Evolutionary conservation across 1,140 invertebrate genomes (phyloP).

Genomic region (Stegodyphus mimosarum): DNA sequence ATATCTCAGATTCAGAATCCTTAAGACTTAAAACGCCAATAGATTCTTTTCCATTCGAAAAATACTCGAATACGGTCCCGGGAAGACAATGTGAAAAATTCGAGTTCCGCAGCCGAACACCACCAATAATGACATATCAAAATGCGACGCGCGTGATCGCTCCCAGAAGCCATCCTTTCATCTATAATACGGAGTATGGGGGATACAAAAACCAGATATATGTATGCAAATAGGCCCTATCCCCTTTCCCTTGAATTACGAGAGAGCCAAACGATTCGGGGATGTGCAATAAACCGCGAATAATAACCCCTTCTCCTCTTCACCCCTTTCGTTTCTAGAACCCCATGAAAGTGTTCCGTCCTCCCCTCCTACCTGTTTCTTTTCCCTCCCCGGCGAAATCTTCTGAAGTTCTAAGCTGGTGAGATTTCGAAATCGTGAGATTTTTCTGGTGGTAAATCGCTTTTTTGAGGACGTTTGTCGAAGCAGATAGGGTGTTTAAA

Average conservation of each 20-base stretch:
- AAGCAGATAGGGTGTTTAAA: constrained; percentile 13
- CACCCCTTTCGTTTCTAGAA: background rate
- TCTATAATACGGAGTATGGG: constrained; percentile 5
- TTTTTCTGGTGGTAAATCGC: constrained; percentile 3
- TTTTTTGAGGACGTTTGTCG: constrained; percentile 14
- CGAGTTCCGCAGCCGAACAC: background rate
- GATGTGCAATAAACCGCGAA: constrained; percentile 57
- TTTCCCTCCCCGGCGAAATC: background rate
- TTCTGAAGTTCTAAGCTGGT: background rate
- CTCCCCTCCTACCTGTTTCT: background rate
- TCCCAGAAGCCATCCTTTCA: constrained; percentile 26
- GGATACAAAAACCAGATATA: constrained; percentile 45
- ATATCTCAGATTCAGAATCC: too few relatives aligned
- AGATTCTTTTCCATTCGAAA: too few relatives aligned
- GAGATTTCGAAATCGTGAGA: constrained; percentile 30
- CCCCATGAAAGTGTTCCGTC: too few relatives aligned
- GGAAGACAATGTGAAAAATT: too few relatives aligned
- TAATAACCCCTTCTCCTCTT: constrained; percentile 49
- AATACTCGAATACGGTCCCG: too few relatives aligned
- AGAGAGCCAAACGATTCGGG: constrained; percentile 28
- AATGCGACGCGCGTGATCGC: constrained; percentile 36
- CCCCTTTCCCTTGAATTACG: constrained; percentile 47
- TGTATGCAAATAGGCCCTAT: constrained; percentile 45
- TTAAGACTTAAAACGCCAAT: too few relatives aligned
- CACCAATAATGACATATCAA: constrained; percentile 52